Evolutionary conservation across 2,113 vertebrate species (phyloP).

Genomic region (Shinisaurus crocodilurus): DNA sequence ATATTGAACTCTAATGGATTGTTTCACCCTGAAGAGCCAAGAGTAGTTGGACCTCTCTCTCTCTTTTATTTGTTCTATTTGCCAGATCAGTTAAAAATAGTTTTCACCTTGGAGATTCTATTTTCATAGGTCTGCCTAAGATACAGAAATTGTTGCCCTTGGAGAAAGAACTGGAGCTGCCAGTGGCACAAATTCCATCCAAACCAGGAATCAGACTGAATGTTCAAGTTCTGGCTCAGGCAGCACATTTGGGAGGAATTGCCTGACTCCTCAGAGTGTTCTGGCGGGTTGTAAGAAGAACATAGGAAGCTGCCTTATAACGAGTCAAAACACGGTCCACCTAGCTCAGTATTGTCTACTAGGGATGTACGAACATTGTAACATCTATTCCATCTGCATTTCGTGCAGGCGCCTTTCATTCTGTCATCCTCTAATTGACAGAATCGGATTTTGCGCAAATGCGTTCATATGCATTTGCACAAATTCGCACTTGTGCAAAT

Average conservation of each 20-base stretch:
- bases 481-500: no score
- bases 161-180: not conserved
- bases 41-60: not conserved
- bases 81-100: not conserved
- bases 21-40: not conserved
- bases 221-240: not conserved
- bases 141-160: not conserved
- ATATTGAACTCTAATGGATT: not conserved
- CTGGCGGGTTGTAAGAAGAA: not conserved
- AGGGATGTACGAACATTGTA: no score
- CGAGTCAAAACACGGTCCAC: not conserved
- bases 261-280: not conserved
- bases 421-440: no score
- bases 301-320: not conserved
- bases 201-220: not conserved
- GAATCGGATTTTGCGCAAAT: not conserved
- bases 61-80: not conserved
- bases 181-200: not conserved
- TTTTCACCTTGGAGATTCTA: not conserved
- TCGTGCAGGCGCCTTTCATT: no score
- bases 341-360: not conserved
- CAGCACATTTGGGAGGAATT: not conserved
- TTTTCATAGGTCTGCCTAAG: not conserved
- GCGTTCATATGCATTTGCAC: no score
- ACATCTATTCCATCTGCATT: no score